These are phyloP conservation scores for Tylochromis polylepis DNA, from an alignment of 2,113 vertebrate species.

Conservation along the genomic window DNA sequence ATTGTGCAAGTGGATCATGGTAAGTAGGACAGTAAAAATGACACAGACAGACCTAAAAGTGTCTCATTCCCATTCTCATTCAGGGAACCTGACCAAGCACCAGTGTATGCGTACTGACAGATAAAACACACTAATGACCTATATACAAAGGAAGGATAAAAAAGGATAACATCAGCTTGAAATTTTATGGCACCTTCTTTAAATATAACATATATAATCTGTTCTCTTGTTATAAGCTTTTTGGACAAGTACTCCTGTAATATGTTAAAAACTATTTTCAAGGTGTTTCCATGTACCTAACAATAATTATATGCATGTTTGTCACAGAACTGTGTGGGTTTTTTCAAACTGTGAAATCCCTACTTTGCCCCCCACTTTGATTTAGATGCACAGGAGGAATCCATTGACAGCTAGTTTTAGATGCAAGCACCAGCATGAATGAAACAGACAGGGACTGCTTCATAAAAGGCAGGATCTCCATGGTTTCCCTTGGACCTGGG, in stretches of 20 bases:
- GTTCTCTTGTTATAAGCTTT: background rate
- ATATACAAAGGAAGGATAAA: background rate
- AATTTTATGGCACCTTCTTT: background rate
- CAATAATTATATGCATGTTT: background rate
- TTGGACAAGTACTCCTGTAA: background rate
- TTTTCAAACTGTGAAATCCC: background rate
- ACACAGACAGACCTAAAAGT: constrained; percentile 51
- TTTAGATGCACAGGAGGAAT: constrained; percentile 7
- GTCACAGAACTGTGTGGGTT: background rate
- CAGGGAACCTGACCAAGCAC: constrained; percentile 33
- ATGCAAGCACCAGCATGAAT: constrained; percentile 28
- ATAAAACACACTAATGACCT: background rate
- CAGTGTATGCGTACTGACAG: background rate
- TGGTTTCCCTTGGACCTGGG: constrained; percentile 63
- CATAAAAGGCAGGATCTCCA: constrained; percentile 75
- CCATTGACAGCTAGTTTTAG: constrained; percentile 25
- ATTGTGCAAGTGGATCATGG: constrained; percentile 37
- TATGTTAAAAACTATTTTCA: background rate
- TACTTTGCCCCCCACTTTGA: background rate
- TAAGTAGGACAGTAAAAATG: constrained; percentile 50
- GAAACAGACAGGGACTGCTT: constrained; percentile 49
- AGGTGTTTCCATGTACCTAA: background rate
- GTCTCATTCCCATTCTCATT: constrained; percentile 14
- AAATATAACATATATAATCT: background rate
- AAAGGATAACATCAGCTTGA: background rate